Conservation (phyloP, 2,797 vertebrate genomes). For the Nannoperca obscura region DNA sequence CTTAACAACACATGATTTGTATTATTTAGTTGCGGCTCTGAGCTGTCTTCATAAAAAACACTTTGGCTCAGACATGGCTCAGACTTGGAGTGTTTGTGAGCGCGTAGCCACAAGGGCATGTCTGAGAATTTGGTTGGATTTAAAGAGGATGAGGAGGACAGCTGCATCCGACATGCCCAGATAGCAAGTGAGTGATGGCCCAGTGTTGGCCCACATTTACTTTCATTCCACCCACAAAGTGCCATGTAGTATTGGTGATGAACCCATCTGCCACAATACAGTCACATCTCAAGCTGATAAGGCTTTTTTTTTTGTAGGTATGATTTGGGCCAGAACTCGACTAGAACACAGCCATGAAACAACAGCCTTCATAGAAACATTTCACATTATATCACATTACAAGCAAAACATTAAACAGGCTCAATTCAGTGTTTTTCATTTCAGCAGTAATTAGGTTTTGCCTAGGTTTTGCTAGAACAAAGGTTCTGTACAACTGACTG, state of each 20-base stretch:
- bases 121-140: constrained; percentile 61
- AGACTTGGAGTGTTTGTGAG: constrained; percentile 45
- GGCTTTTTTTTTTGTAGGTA: neutral
- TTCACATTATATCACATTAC: constrained; percentile 5
- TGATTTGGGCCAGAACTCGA: neutral
- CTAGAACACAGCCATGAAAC: neutral
- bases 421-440: neutral
- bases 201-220: neutral
- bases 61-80: constrained; percentile 53
- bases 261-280: constrained; percentile 13
- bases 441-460: neutral
- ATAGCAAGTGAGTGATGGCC: constrained; percentile 34
- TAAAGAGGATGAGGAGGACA: constrained; percentile 43
- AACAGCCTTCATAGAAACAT: neutral
- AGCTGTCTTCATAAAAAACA: constrained; percentile 39
- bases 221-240: constrained; percentile 30
- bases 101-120: constrained; percentile 35
- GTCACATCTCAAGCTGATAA: constrained; percentile 10
- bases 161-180: constrained; percentile 26
- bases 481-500: neutral
- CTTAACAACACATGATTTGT: constrained; percentile 49
- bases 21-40: constrained; percentile 44
- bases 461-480: neutral
- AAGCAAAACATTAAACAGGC: neutral
- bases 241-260: constrained; percentile 18